Conservation (phyloP, 1,140 invertebrate genomes). For the Rhynchophorus ferrugineus region DNA sequence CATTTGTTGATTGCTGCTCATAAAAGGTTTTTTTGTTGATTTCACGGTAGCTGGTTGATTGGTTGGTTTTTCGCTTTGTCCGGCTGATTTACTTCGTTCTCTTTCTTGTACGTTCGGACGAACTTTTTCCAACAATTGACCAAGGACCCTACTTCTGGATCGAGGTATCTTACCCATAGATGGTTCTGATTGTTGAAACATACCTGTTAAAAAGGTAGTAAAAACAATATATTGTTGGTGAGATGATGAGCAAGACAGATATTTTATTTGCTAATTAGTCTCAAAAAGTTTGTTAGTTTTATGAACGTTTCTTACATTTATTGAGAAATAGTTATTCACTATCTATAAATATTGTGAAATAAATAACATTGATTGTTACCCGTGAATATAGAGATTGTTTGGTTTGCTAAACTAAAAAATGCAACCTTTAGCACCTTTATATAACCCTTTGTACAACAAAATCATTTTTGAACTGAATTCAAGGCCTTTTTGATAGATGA, state of each 20-base stretch:
- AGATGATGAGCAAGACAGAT: constrained; percentile 4
- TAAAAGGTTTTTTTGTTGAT: constrained; percentile 38
- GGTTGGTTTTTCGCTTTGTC: constrained; percentile 37
- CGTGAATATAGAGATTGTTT: too few relatives aligned
- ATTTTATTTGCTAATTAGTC: too few relatives aligned
- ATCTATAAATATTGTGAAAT: too few relatives aligned
- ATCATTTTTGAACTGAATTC: too few relatives aligned
- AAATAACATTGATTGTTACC: too few relatives aligned
- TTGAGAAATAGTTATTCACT: too few relatives aligned
- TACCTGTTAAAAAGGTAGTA: constrained; percentile 19
- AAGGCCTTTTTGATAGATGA: too few relatives aligned
- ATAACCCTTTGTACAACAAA: too few relatives aligned
- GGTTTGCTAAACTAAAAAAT: too few relatives aligned
- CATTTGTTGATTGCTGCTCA: constrained; percentile 29
- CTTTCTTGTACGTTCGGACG: constrained; percentile 36
- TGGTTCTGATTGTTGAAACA: constrained; percentile 31
- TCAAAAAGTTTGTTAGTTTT: too few relatives aligned
- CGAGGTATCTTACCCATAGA: constrained; percentile 36
- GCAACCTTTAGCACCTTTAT: too few relatives aligned
- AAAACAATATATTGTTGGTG: not conserved
- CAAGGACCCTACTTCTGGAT: constrained; percentile 36
- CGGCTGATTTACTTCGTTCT: constrained; percentile 46
- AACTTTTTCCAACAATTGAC: constrained; percentile 37
- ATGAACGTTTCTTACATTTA: too few relatives aligned
- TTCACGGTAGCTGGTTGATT: constrained; percentile 29